These are phyloP conservation scores for Pangasianodon gigas DNA, from an alignment of 2,113 vertebrate genomes.

Conservation along the genomic window DNA sequence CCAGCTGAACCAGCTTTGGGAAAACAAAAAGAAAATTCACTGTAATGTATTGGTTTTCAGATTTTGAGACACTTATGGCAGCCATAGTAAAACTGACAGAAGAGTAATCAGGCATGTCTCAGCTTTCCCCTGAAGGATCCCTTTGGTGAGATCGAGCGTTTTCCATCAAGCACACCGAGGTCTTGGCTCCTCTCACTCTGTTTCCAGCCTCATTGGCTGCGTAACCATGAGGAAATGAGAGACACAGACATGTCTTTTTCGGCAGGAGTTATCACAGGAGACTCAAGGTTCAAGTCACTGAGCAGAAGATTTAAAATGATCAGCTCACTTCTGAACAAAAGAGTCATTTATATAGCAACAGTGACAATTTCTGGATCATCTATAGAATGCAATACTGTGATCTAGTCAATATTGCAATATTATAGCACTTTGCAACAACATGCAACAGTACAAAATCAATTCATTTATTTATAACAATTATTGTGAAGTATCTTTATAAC, in stretches of 20 bases:
- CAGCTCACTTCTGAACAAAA: background rate
- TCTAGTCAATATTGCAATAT: background rate
- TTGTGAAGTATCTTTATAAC: background rate
- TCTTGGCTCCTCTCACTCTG: conserved; percentile 61
- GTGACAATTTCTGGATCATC: background rate
- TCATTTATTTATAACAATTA: background rate
- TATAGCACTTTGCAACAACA: background rate
- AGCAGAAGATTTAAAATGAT: conserved; percentile 48
- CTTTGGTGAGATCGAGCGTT: conserved; percentile 58
- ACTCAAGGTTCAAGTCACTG: conserved; percentile 28
- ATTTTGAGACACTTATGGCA: conserved; percentile 31
- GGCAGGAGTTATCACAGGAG: conserved; percentile 54
- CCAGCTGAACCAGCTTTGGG: conserved; percentile 1
- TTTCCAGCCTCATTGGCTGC: conserved; percentile 69
- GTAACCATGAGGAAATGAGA: conserved; percentile 69
- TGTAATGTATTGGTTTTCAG: background rate
- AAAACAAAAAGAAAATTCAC: background rate
- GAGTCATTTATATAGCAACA: background rate
- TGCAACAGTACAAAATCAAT: background rate
- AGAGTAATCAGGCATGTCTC: conserved; percentile 62
- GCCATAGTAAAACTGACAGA: conserved; percentile 57
- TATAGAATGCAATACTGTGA: background rate
- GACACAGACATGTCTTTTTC: conserved; percentile 54
- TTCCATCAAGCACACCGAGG: conserved; percentile 53
- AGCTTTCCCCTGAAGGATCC: conserved; percentile 54